Conservation (phyloP, 2,888 invertebrate species). For the Bellardia bayeri region DNA sequence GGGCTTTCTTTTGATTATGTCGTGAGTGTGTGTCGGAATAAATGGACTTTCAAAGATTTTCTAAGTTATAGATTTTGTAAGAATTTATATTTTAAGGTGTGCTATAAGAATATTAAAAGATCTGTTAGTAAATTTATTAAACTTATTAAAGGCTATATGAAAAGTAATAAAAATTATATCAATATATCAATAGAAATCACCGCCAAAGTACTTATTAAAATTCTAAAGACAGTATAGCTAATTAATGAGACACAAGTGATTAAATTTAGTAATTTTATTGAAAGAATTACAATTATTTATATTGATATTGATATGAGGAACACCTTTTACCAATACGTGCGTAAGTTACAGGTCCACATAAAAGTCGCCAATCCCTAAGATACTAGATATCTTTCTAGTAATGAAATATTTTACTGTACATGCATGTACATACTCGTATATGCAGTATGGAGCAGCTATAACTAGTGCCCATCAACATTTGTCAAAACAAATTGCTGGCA, state of each 20-base stretch:
- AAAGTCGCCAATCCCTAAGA: too few species aligned
- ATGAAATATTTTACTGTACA: too few species aligned
- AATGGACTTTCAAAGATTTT: constrained; percentile 5
- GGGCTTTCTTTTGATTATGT: constrained; percentile 18
- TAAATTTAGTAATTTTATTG: background rate
- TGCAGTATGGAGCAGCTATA: background rate
- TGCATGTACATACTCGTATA: too few species aligned
- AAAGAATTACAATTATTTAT: background rate
- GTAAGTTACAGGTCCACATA: too few species aligned
- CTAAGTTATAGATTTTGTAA: background rate
- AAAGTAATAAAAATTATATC: constrained; percentile 11
- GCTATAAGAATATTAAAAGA: constrained; percentile 32
- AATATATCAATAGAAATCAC: background rate
- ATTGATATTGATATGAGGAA: background rate
- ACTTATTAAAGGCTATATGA: constrained; percentile 17
- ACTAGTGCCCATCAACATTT: constrained; percentile 18
- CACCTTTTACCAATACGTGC: background rate
- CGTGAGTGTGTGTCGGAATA: background rate
- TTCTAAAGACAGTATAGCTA: background rate
- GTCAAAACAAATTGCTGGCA: constrained; percentile 40
- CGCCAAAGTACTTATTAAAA: constrained; percentile 12
- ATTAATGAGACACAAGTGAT: constrained; percentile 3
- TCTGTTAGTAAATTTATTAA: constrained; percentile 1
- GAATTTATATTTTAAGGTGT: constrained; percentile 25
- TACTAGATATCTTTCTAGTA: too few species aligned